Percentiles rank a stretch among this genome's conserved stretches.
Conservation (phyloP, 2,888 invertebrate species). For the Oscheius sp. region DNA sequence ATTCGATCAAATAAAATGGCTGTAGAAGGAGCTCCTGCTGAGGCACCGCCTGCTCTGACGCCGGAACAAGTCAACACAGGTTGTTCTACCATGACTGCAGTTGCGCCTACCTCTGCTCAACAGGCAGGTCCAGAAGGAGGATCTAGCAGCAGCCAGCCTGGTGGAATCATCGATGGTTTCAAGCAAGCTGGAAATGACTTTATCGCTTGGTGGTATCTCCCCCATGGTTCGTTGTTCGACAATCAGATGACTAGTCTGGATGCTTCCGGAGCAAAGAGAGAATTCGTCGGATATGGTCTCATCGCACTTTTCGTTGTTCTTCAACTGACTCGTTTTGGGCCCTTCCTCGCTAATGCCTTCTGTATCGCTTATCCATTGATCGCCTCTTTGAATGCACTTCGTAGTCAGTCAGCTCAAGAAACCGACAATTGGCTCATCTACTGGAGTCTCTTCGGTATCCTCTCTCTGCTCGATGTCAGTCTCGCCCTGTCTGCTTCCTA, state of each 20-base stretch:
- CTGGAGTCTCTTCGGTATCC: not conserved
- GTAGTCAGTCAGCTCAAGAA: no score
- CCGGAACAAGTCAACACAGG: no score
- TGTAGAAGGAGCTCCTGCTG: no score
- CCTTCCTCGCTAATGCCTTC: not conserved
- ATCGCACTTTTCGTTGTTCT: not conserved
- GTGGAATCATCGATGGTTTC: not conserved
- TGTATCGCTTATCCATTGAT: not conserved
- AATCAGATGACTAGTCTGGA: not conserved
- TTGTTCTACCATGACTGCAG: no score
- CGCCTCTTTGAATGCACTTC: not conserved
- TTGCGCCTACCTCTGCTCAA: not conserved
- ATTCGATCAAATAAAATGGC: no score
- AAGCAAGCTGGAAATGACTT: not conserved
- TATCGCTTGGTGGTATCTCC: not conserved
- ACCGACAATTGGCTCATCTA: no score
- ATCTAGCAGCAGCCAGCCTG: not conserved
- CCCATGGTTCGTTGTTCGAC: not conserved
- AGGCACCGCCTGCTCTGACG: no score
- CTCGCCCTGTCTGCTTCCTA: not conserved
- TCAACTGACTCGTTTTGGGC: not conserved
- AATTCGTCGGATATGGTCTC: not conserved
- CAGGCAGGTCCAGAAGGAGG: not conserved
- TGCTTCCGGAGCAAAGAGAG: not conserved
- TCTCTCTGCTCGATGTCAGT: not conserved